Evolutionary conservation across 2,888 invertebrate genomes (phyloP), one percentile per base, ranked within the genome.

Genomic region (Drosophila picticornis): DNA sequence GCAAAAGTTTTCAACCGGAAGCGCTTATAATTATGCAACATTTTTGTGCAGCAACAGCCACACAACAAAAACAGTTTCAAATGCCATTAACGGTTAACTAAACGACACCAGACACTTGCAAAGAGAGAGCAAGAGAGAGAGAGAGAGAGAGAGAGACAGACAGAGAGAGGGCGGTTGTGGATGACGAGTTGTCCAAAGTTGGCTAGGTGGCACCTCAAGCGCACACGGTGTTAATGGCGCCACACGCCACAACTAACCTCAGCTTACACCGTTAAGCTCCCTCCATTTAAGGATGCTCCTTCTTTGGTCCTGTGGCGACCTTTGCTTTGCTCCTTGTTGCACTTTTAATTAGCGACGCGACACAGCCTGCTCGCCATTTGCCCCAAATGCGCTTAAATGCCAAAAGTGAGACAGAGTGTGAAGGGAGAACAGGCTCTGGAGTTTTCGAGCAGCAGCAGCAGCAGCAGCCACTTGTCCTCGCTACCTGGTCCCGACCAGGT

Each of bases 81-180:
- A 87, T 87, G 86, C 86, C 83, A 87, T 87, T 88, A 87, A 87
- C 84, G 84, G 87, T 87, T 87, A 88, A 81, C 84, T 86, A 88
- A 87, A 84, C 75, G 87, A 81, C 67, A 67, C 52, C 64, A 48
- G 53, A 53, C 38, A 40, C 57, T 57, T 31, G 29, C n/a, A 25
- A 11, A 25, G 22, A 43, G 29, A 16, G 46, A 29, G n/a, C 16
- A 22, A 38, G 46, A 13, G n/a, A 38, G 22, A 11, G n/a, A 11
- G 36, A 4, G 11, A 34, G 48, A 22, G 32, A n/a, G 38, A 38
- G 64, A 19, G 16, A 38, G 38, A 13, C 16, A 4, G 36, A 4
- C 22, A 31, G 32, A 7, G 22, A 22, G 56, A 0, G 10, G 27
- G 43, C n/a, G 60, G 55, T 69, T 60, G 52, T 22, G 25, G 2